Percentiles rank a stretch among this genome's conserved stretches.
Evolutionary conservation across 2,113 vertebrate genomes (phyloP).

Genomic region (Balaeniceps rex): DNA sequence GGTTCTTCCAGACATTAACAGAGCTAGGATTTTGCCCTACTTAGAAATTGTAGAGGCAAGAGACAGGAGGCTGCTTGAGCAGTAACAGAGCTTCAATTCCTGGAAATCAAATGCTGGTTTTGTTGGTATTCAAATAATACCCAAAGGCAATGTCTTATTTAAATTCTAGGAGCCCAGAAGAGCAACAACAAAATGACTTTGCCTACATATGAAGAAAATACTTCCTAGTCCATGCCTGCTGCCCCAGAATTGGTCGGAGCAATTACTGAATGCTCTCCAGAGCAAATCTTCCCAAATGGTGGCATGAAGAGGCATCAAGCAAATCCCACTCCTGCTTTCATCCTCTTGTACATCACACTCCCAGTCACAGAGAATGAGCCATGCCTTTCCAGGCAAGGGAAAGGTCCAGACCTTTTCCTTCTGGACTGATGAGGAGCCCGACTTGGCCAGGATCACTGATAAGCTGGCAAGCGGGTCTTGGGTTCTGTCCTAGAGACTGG

Average conservation of each 20-base stretch:
- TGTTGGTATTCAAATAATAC: neutral
- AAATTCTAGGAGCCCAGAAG: neutral
- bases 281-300: neutral
- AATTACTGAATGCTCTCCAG: neutral
- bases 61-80: neutral
- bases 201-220: neutral
- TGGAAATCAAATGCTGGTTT: neutral
- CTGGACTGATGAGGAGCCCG: neutral
- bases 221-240: neutral
- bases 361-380: neutral
- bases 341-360: neutral
- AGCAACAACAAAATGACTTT: neutral
- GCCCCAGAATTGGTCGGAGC: neutral
- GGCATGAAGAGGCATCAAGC: neutral
- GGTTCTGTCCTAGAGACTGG: neutral
- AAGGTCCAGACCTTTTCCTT: neutral
- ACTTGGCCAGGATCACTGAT: neutral
- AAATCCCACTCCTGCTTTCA: neutral
- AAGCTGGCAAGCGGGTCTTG: neutral
- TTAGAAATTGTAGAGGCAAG: neutral
- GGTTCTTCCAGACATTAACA: neutral
- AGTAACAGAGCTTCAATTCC: neutral
- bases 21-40: neutral
- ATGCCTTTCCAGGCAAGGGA: too few species aligned
- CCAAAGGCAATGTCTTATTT: neutral